Percentiles rank a stretch among this genome's conserved stretches.
phyloP scores from a whole-genome alignment of 2,797 vertebrate species.

The Periophthalmus magnuspinnatus region DNA sequence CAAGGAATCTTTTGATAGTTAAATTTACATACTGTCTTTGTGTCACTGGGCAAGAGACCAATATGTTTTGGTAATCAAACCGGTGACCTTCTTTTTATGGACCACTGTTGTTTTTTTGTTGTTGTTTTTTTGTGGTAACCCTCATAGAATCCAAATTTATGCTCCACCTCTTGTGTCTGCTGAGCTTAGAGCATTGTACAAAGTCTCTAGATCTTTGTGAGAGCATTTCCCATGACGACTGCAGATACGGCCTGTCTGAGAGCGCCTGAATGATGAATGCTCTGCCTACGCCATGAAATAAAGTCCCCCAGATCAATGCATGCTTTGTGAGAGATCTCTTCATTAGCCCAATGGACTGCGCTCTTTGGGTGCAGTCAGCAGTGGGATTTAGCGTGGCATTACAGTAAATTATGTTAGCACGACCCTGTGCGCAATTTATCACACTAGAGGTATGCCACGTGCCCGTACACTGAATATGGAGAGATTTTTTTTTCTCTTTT shows the following conservation, averaged over 20 bases:
- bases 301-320: conserved; percentile 55
- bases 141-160: background rate
- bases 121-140: background rate
- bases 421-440: conserved; percentile 7
- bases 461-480: background rate
- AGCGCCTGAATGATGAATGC: conserved; percentile 51
- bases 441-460: conserved; percentile 5
- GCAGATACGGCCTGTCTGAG: conserved; percentile 29
- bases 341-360: conserved; percentile 61
- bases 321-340: conserved; percentile 51
- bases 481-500: background rate
- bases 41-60: background rate
- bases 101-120: background rate
- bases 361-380: conserved; percentile 31
- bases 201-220: conserved; percentile 17
- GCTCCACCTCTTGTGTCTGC: background rate
- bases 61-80: background rate
- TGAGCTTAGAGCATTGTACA: conserved; percentile 7
- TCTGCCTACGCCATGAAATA: conserved; percentile 33
- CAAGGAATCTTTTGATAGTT: no score
- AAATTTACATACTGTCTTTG: no score
- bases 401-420: conserved; percentile 49
- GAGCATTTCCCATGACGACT: conserved; percentile 27
- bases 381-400: conserved; percentile 37
- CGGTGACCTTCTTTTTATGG: background rate